These are phyloP conservation scores for Syngnathoides biaculeatus DNA, from an alignment of 2,113 vertebrate species.

Conservation along the genomic window DNA sequence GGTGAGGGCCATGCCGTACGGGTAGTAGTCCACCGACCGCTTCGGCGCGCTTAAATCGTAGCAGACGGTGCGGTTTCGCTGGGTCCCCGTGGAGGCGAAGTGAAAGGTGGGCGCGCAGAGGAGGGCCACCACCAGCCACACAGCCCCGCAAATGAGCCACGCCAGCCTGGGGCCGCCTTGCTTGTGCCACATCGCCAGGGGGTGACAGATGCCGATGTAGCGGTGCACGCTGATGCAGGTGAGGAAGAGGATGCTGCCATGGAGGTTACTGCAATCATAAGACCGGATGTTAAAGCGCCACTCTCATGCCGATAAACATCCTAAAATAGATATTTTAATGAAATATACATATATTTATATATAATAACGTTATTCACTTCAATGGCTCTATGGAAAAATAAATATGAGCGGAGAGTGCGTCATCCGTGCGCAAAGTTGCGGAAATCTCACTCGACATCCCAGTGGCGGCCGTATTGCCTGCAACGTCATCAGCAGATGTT, in stretches of 20 bases:
- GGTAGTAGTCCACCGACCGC: constrained; percentile 78
- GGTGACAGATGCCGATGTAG: constrained; percentile 94
- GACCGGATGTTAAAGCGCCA: not conserved
- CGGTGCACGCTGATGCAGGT: constrained; percentile 95
- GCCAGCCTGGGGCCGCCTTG: constrained; percentile 79
- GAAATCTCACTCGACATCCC: too few relatives aligned
- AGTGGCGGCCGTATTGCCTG: too few relatives aligned
- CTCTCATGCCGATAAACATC: too few relatives aligned
- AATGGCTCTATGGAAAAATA: too few relatives aligned
- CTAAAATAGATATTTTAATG: too few relatives aligned
- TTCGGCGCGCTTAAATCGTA: constrained; percentile 85
- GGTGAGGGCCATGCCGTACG: constrained; percentile 90
- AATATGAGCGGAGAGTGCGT: too few relatives aligned
- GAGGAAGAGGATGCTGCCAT: constrained; percentile 93
- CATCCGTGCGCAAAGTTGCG: too few relatives aligned
- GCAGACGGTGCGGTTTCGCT: constrained; percentile 92
- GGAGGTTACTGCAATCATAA: constrained; percentile 77
- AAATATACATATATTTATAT: too few relatives aligned
- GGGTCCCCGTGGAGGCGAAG: constrained; percentile 84
- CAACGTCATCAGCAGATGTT: too few relatives aligned
- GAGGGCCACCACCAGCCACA: constrained; percentile 78
- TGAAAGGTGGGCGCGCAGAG: constrained; percentile 86
- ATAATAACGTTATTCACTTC: too few relatives aligned
- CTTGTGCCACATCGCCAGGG: constrained; percentile 83
- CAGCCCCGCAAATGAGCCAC: constrained; percentile 78